Base-by-base conservation (phyloP, 1,140 invertebrate species). In the Bacillus rossius region DNA sequence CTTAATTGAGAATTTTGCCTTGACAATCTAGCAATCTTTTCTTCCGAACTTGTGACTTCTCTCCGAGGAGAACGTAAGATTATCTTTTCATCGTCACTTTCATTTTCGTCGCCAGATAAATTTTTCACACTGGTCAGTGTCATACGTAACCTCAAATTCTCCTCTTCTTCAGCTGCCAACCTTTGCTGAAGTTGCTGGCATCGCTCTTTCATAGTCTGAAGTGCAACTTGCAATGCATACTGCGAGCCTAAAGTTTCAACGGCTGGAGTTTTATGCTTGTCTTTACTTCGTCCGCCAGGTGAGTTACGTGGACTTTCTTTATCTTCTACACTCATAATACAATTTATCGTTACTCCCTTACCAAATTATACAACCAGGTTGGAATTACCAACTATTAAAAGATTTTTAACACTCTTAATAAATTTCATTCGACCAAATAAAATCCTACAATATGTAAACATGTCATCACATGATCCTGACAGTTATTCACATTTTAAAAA, bases 151-250 rank as follows among this genome's bases (percentile, higher is more conserved):
- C 77, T 72, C 63, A 84, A 73, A 71, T 91, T 91, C 71, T 92
- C 88, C 61, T 84, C 81, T 73, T 91, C 88, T 13, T 90, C 75
- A 1, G 71, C 67, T 23, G 79, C 76, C 45, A 91, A 76, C 65
- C 85, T 77, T 56, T 81, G 77, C 71, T 92, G 87, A 42, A 91
- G 72, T 56, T 83, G 75, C 65, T 84, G 79, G 73, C 88, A 91
- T 40, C 88, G 75, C 72, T 92, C 88, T 67, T 86, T 84, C 79
- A 92, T 84, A 7, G 87, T 89, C 71, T 88, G 82, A 62, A 90
- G 77, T 13, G 88, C 88, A 45, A 90, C 75, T 75, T 87, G 81
- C 43, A 89, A 72, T 17, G 88, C 87, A 73, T 79, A 74, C 58
- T 79, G 72, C 2, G 79, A 74, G 17, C 55, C 55, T 37, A 48